These are phyloP conservation scores for Scaptomyza pallida DNA, from an alignment of 1,140 invertebrate species.

Conservation along the genomic window DNA sequence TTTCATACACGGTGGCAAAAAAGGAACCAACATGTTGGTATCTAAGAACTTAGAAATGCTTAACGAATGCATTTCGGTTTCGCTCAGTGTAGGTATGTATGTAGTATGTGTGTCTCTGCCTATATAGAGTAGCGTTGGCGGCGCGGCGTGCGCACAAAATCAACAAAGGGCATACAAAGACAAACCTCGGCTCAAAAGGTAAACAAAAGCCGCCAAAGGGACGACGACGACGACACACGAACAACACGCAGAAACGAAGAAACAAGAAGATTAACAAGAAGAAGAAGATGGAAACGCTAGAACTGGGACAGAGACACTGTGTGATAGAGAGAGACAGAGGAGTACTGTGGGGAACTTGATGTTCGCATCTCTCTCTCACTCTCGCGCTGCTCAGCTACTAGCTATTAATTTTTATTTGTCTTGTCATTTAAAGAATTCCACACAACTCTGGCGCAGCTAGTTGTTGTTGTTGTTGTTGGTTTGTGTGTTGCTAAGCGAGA, in stretches of 20 bases:
- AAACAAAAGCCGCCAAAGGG: constrained; percentile 75
- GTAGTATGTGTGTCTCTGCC: background rate
- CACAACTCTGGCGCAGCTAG: constrained; percentile 37
- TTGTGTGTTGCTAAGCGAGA: constrained; percentile 50
- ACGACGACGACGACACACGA: constrained; percentile 59
- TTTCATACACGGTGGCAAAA: constrained; percentile 22
- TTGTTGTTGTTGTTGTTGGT: background rate
- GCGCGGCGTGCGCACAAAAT: constrained; percentile 67
- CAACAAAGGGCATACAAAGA: constrained; percentile 57
- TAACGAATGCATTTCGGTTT: constrained; percentile 1
- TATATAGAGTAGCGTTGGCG: constrained; percentile 9
- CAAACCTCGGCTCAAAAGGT: constrained; percentile 65
- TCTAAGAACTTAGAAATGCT: no score
- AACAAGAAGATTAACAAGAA: no score
- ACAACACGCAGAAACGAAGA: constrained; percentile 10
- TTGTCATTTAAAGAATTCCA: constrained; percentile 72
- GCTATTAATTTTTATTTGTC: constrained; percentile 78
- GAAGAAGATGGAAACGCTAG: background rate
- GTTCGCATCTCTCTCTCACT: constrained; percentile 20
- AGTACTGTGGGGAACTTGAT: background rate
- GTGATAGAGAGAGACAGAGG: background rate
- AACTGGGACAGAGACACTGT: background rate
- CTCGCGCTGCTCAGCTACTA: constrained; percentile 57
- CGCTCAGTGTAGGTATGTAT: constrained; percentile 29
- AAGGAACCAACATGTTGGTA: no score